Percentiles rank a stretch among this genome's conserved stretches.
phyloP scores from a whole-genome alignment of 2,113 vertebrate species.

The Chaenogobius annularis region DNA sequence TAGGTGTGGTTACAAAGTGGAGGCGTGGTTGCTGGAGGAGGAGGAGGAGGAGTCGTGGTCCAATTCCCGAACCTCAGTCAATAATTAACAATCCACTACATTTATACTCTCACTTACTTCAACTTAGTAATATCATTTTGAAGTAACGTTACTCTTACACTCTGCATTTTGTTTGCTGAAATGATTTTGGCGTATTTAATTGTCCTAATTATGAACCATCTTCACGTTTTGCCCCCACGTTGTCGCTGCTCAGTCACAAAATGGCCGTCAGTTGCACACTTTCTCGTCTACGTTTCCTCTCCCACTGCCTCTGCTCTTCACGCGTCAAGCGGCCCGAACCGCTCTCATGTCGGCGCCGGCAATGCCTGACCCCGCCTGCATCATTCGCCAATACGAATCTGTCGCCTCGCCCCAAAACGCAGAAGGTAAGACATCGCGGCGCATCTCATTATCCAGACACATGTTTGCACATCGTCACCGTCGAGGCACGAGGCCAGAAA shows the following conservation, averaged over 20 bases:
- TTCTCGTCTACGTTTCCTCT: not conserved
- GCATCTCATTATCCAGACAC: conserved; percentile 44
- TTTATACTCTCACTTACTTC: too few species aligned
- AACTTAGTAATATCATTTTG: too few species aligned
- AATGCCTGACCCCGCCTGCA: conserved; percentile 1
- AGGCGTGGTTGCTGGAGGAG: too few species aligned
- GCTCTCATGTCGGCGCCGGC: not conserved
- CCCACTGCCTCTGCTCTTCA: too few species aligned
- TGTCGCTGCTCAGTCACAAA: not conserved
- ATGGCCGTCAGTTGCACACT: not conserved
- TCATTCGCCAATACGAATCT: conserved; percentile 20
- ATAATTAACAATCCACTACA: too few species aligned
- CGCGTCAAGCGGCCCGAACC: not conserved
- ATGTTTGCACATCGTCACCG: conserved; percentile 33
- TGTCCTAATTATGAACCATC: not conserved
- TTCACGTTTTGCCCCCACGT: not conserved
- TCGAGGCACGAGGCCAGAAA: conserved; percentile 19
- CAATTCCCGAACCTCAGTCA: too few species aligned
- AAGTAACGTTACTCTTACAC: too few species aligned
- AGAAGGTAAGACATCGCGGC: conserved; percentile 9
- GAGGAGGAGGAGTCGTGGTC: too few species aligned
- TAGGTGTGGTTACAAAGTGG: too few species aligned
- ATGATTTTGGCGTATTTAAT: too few species aligned
- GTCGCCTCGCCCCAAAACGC: not conserved
- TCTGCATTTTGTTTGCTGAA: too few species aligned